A percentile compares a stretch with the other conserved stretches of the same genome.
These are phyloP conservation scores for Euplagia quadripunctaria DNA, from an alignment of 2,888 invertebrate genomes.

Conservation along the genomic window DNA sequence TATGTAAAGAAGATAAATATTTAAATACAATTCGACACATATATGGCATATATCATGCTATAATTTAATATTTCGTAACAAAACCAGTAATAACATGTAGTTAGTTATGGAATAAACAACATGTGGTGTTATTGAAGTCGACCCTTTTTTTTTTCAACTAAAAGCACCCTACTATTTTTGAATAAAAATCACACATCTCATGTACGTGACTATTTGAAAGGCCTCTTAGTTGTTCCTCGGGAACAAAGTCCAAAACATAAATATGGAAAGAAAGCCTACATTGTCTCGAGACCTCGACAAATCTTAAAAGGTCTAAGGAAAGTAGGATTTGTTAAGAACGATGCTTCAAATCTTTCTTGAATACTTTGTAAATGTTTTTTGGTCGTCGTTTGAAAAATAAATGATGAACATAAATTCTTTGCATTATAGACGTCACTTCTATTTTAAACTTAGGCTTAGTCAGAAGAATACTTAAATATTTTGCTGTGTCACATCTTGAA, in stretches of 20 bases:
- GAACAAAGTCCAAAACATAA: constrained; percentile 16
- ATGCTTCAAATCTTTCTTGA: constrained; percentile 2
- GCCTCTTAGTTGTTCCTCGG: constrained; percentile 11
- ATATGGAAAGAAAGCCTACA: constrained; percentile 12
- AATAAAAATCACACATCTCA: constrained; percentile 21
- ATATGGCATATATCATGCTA: background rate
- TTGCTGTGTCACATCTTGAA: background rate
- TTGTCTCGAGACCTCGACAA: constrained; percentile 14
- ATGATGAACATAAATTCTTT: background rate
- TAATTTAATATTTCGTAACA: background rate
- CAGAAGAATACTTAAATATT: background rate
- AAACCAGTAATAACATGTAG: background rate
- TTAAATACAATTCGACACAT: too few species aligned
- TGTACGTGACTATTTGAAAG: constrained; percentile 20
- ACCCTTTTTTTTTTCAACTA: constrained; percentile 16
- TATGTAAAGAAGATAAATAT: too few species aligned
- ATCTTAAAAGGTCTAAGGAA: constrained; percentile 8
- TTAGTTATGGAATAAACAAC: background rate
- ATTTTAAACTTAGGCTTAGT: background rate
- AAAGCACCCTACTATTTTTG: background rate
- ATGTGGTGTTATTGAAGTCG: background rate
- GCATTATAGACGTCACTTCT: background rate
- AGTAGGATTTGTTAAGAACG: constrained; percentile 10
- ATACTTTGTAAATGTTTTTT: constrained; percentile 10
- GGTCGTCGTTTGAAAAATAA: background rate